phyloP scores from a whole-genome alignment of 2,797 vertebrate genomes.

The Anguilla marmorata region DNA sequence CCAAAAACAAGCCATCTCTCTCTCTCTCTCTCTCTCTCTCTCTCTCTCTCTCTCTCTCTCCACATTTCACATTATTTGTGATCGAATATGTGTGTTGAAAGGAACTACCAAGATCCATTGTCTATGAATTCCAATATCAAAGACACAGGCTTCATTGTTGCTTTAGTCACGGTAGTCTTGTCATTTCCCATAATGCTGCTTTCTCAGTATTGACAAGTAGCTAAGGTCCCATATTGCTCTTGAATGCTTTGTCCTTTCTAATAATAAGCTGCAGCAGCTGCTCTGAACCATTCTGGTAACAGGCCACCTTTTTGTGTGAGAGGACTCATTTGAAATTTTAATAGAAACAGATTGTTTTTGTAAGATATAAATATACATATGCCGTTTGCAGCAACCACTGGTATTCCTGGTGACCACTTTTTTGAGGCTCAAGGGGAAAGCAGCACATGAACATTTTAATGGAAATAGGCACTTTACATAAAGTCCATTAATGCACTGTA shows the following conservation, averaged over 20 bases:
- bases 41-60: neutral
- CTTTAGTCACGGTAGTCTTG: constrained; percentile 17
- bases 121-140: constrained; percentile 3
- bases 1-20: neutral
- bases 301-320: constrained; percentile 54
- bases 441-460: constrained; percentile 53
- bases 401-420: constrained; percentile 37
- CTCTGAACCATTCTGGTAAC: constrained; percentile 45
- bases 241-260: constrained; percentile 23
- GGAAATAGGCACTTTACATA: constrained; percentile 52
- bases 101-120: neutral
- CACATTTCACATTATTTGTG: too few species aligned
- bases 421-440: constrained; percentile 37
- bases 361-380: constrained; percentile 55
- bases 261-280: constrained; percentile 44
- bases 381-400: constrained; percentile 33
- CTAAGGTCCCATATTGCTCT: neutral
- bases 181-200: constrained; percentile 11
- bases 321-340: constrained; percentile 64
- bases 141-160: neutral
- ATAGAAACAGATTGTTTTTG: constrained; percentile 53
- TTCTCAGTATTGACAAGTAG: constrained; percentile 31
- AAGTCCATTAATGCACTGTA: constrained; percentile 56
- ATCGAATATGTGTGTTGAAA: neutral
- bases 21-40: neutral